Conservation (phyloP, 2,113 vertebrate genomes). For the Riparia riparia region DNA sequence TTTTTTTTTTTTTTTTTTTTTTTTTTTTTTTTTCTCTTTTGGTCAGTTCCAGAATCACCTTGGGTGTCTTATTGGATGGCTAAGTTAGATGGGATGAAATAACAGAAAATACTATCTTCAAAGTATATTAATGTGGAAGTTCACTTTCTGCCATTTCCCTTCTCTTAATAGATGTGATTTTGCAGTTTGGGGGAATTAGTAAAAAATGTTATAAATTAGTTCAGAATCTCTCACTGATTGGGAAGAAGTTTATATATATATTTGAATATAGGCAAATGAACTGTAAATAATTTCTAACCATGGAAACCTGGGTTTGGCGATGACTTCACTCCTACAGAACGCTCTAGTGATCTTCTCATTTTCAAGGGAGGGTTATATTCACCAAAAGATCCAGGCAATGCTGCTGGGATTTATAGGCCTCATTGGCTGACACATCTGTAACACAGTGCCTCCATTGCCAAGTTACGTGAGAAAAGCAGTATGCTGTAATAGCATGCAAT, state of each 20-base stretch:
- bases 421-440: not conserved
- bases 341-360: not conserved
- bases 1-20: not conserved
- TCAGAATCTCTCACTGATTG: not conserved
- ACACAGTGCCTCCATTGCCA: not conserved
- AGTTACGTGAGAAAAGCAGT: not conserved
- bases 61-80: not conserved
- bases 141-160: not conserved
- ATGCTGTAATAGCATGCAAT: not conserved
- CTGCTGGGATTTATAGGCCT: not conserved
- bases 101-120: not conserved
- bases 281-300: constrained; percentile 12
- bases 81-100: not conserved
- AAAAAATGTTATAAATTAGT: not conserved
- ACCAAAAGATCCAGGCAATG: not conserved
- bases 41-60: not conserved
- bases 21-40: not conserved
- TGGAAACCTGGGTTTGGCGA: not conserved
- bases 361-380: not conserved
- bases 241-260: not conserved
- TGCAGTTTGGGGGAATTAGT: not conserved
- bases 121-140: not conserved
- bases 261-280: constrained; percentile 22
- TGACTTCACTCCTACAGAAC: not conserved
- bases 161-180: not conserved